Evolutionary conservation across 2,888 invertebrate species (phyloP).

Genomic region (Limnephilus marmoratus): DNA sequence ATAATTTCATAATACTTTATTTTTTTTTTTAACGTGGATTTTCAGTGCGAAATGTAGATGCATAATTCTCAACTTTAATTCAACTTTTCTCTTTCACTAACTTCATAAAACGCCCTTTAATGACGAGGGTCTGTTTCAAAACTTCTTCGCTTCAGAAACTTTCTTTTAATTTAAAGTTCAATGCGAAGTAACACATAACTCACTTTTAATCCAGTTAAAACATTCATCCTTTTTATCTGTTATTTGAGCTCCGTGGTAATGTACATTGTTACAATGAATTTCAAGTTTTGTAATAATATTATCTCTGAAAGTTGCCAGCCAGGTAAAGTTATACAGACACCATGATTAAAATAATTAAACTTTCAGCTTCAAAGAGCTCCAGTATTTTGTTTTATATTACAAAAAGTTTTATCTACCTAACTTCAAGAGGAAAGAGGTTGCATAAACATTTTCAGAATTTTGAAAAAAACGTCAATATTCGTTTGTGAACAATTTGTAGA

Average conservation of each 20-base stretch:
- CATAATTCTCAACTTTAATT: neutral
- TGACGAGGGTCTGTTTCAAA: neutral
- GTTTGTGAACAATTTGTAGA: no score
- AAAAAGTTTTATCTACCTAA: neutral
- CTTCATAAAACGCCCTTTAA: neutral
- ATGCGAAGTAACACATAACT: neutral
- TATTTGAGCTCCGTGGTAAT: neutral
- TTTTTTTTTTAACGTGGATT: neutral
- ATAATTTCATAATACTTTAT: neutral
- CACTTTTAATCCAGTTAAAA: slow-evolving; percentile 2
- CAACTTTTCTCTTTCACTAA: neutral
- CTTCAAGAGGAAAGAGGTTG: no score
- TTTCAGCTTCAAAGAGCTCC: no score
- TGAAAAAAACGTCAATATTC: no score
- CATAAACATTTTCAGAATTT: no score
- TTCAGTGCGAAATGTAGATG: neutral
- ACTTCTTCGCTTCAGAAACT: neutral
- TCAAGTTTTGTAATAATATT: neutral
- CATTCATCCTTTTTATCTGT: neutral
- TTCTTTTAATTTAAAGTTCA: neutral
- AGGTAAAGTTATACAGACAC: neutral
- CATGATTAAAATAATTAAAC: neutral
- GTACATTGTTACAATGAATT: neutral
- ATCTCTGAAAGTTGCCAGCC: neutral
- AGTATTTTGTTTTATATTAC: no score